Base-by-base conservation (phyloP, 1,140 invertebrate genomes). In the Diprion similis region DNA sequence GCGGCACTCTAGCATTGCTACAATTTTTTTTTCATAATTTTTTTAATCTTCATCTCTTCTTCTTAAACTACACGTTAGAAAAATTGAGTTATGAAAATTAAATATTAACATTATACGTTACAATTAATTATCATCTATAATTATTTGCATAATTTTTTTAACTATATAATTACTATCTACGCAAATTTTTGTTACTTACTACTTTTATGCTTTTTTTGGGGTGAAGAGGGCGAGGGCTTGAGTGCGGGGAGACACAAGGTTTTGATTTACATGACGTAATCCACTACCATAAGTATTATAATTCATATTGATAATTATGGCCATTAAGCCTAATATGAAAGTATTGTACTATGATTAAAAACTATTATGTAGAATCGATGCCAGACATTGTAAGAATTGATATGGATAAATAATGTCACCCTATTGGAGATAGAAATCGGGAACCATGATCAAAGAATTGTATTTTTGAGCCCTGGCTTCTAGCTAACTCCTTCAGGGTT, bases 31-130 rank as follows among this genome's bases (percentile, higher is more conserved):
- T 59, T 59, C n/a, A 13, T 59, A 1, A 15, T 59, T 59, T 59
- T 59, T 59, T 59, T 59, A 59, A 59, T 59, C 24, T 37, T 37
- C 24, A 37, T 59, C 0, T 15, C n/a, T 59, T 17, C 9, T 59
- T 59, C 51, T 59, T 59, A 59, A 59, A 59, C 51, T 17, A 59
- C n/a, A 59, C 51, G 51, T 59, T 59, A 59, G 51, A 59, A 59
- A 59, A 59, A 59, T 59, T 59, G 11, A 59, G 11, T 59, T 59
- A 59, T 59, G 51, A 59, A 59, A 59, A 59, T 59, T 59, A 59
- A 59, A 59, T 59, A 59, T 59, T 17, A 59, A 59, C 51, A 59
- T 59, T 59, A 15, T 6, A 59, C 11, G 51, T 59, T 59, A 59
- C 51, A 59, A 59, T 59, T 59, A 59, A 59, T 59, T 59, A 59